Conservation (phyloP, 1,140 invertebrate species). For the Phymorhynchus buccinoides region DNA sequence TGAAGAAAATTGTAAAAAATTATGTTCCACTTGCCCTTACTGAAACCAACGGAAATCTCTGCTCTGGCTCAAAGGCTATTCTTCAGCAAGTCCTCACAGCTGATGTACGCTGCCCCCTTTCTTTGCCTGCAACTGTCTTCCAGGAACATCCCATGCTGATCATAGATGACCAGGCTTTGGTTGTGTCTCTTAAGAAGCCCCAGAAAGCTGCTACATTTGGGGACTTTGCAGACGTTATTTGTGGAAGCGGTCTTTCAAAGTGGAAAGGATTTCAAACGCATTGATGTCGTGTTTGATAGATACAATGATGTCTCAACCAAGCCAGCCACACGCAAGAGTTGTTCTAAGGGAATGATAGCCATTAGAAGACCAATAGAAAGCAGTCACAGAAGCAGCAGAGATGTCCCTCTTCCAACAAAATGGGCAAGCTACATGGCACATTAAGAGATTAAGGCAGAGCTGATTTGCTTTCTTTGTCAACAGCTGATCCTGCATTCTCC, state of each 20-base stretch:
- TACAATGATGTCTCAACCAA: not conserved
- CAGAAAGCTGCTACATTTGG: not conserved
- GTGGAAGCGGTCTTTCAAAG: not conserved
- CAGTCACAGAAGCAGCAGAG: no score
- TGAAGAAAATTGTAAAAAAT: not conserved
- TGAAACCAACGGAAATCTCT: not conserved
- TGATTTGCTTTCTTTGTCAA: no score
- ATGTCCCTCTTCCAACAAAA: no score
- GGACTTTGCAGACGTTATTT: not conserved
- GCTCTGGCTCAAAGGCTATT: not conserved
- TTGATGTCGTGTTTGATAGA: constrained; percentile 10
- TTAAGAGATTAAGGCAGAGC: no score
- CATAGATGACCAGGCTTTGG: not conserved
- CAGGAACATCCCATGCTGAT: not conserved
- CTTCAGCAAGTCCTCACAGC: not conserved
- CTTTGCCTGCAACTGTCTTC: not conserved
- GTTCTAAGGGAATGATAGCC: no score
- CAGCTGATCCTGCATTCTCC: no score
- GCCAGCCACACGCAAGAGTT: no score
- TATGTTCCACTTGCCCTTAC: not conserved
- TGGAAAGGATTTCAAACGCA: not conserved
- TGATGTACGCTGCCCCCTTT: not conserved
- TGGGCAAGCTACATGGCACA: no score
- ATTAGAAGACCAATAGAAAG: no score
- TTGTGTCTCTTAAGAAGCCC: not conserved